These are phyloP conservation scores for Anableps anableps DNA, from an alignment of 2,797 vertebrate genomes.

Conservation along the genomic window DNA sequence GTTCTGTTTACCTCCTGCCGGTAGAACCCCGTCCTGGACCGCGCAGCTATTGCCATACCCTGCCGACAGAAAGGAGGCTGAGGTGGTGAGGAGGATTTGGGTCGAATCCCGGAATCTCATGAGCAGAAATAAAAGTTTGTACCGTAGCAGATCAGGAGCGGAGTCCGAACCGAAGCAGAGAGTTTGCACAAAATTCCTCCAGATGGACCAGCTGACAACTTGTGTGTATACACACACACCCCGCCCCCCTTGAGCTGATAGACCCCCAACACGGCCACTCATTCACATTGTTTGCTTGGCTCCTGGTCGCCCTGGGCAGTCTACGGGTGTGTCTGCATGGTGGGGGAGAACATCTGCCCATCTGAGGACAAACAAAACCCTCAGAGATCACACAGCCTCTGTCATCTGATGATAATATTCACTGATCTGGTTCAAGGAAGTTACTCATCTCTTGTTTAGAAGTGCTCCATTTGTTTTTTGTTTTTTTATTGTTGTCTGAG, in stretches of 20 bases:
- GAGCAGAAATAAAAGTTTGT: background rate
- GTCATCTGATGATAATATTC: background rate
- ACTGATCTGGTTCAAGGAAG: background rate
- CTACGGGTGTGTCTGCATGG: slow-evolving; percentile 56
- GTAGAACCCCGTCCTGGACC: slow-evolving; percentile 86
- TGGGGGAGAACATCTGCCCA: slow-evolving; percentile 63
- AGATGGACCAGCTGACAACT: slow-evolving; percentile 25
- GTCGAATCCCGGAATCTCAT: slow-evolving; percentile 10
- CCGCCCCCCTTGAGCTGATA: slow-evolving; percentile 5
- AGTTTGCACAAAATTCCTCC: slow-evolving; percentile 29
- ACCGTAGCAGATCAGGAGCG: slow-evolving; percentile 3
- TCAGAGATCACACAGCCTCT: background rate
- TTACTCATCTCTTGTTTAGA: too few species aligned
- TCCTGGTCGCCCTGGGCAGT: slow-evolving; percentile 43
- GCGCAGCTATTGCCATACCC: slow-evolving; percentile 81
- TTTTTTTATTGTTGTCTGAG: background rate
- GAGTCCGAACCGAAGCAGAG: background rate
- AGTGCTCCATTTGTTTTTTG: background rate
- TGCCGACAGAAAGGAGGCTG: background rate
- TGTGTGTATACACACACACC: background rate
- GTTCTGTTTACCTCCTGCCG: slow-evolving; percentile 92
- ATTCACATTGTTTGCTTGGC: slow-evolving; percentile 24
- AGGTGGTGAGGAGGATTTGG: slow-evolving; percentile 6
- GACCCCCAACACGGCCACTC: slow-evolving; percentile 7
- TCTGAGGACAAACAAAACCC: background rate